phyloP scores from a whole-genome alignment of 2,888 invertebrate species.

The Megaustenia siamemsis region DNA sequence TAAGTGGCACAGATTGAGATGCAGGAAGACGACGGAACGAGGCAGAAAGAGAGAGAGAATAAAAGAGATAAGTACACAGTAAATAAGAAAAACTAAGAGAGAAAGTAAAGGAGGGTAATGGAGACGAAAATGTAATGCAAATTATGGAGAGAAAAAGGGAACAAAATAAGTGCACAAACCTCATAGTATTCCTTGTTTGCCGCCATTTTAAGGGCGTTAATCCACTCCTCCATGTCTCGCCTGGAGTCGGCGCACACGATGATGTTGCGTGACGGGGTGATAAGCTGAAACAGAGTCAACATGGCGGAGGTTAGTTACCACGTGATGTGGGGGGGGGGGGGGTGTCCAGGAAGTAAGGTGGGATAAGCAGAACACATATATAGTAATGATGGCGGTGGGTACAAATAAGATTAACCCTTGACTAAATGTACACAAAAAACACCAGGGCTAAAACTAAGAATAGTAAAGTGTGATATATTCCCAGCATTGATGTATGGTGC shows the following conservation, averaged over 20 bases:
- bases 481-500: no score
- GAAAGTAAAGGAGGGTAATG: constrained; percentile 39
- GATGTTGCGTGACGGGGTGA: constrained; percentile 78
- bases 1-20: no score
- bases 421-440: no score
- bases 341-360: background rate
- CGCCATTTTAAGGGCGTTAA: constrained; percentile 89
- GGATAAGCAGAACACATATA: background rate
- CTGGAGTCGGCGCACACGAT: constrained; percentile 84
- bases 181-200: constrained; percentile 82
- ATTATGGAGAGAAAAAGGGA: no score
- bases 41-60: constrained; percentile 33
- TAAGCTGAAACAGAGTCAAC: constrained; percentile 75
- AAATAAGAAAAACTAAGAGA: constrained; percentile 14
- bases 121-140: background rate
- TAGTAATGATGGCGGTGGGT: background rate
- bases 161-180: constrained; percentile 71
- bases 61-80: background rate
- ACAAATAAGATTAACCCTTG: no score
- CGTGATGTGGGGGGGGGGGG: constrained; percentile 11
- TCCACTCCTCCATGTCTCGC: constrained; percentile 95
- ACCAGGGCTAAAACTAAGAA: no score
- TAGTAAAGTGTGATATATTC: no score
- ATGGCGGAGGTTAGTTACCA: no score
- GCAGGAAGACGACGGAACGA: background rate